These are phyloP conservation scores for Poeciliopsis gracilis DNA, from an alignment of 2,797 vertebrate species.

Conservation along the genomic window DNA sequence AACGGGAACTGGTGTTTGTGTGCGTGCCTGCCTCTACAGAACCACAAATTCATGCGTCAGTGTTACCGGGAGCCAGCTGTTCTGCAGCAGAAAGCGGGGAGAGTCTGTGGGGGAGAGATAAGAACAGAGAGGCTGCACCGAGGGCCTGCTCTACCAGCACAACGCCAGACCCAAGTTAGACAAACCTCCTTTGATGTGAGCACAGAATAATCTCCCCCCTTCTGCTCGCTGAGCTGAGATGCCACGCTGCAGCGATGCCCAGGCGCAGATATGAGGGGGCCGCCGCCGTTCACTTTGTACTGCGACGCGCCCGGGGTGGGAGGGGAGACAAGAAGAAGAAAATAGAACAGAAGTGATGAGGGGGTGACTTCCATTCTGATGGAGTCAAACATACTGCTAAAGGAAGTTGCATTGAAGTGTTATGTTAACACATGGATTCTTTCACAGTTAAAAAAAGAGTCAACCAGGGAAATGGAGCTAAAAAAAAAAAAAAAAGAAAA, in stretches of 20 bases:
- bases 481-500: background rate
- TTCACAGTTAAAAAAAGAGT: background rate
- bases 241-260: conserved; percentile 59
- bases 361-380: conserved; percentile 10
- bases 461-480: background rate
- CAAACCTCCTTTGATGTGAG: conserved; percentile 80
- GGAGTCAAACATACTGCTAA: conserved; percentile 25
- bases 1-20: conserved; percentile 39
- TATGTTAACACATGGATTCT: conserved; percentile 34
- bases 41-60: conserved; percentile 54
- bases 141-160: conserved; percentile 72
- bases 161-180: conserved; percentile 74
- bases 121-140: conserved; percentile 69
- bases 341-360: conserved; percentile 1
- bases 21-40: conserved; percentile 51
- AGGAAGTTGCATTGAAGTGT: conserved; percentile 33
- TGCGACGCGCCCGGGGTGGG: conserved; percentile 8
- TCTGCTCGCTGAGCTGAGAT: conserved; percentile 58
- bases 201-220: conserved; percentile 67
- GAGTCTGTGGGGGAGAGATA: conserved; percentile 80
- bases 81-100: conserved; percentile 69
- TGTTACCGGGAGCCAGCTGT: conserved; percentile 71
- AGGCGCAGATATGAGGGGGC: conserved; percentile 53
- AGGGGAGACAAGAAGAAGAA: conserved; percentile 8
- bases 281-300: conserved; percentile 55